These are phyloP conservation scores for Neomorphus geoffroyi DNA, from an alignment of 2,797 vertebrate species.

Conservation along the genomic window DNA sequence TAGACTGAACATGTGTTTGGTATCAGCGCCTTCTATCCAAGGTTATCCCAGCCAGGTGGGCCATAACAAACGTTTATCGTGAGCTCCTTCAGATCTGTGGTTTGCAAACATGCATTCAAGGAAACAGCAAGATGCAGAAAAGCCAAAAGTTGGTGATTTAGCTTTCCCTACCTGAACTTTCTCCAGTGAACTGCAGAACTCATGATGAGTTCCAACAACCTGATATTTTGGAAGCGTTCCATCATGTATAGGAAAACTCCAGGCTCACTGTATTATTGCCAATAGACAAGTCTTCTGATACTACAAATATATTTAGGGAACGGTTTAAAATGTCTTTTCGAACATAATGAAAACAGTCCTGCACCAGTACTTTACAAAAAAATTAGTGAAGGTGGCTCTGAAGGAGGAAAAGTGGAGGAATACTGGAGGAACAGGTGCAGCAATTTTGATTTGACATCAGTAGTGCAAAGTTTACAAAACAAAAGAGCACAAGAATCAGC, in stretches of 20 bases:
- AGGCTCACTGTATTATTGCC: not conserved
- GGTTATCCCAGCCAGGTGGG: not conserved
- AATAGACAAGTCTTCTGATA: not conserved
- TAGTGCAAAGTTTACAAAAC: not conserved
- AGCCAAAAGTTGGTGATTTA: not conserved
- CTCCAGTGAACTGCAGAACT: not conserved
- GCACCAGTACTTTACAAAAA: not conserved
- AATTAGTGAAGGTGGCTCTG: not conserved
- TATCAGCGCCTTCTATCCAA: not conserved
- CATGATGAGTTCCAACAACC: not conserved
- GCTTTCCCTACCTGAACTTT: not conserved
- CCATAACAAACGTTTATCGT: not conserved
- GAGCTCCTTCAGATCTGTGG: not conserved
- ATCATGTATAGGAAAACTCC: not conserved
- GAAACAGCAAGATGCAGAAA: not conserved
- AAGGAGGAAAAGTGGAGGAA: not conserved
- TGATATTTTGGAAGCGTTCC: not conserved
- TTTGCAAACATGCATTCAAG: not conserved
- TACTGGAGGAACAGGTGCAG: not conserved
- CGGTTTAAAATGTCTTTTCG: not conserved
- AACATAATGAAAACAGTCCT: not conserved
- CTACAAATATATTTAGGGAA: not conserved
- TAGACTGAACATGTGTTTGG: fast-evolving
- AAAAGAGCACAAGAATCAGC: not conserved
- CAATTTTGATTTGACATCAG: not conserved